Evolutionary conservation across 2,888 invertebrate species (phyloP), one percentile per base, ranked within the genome.

Genomic region (Drosophila stalkeri): DNA sequence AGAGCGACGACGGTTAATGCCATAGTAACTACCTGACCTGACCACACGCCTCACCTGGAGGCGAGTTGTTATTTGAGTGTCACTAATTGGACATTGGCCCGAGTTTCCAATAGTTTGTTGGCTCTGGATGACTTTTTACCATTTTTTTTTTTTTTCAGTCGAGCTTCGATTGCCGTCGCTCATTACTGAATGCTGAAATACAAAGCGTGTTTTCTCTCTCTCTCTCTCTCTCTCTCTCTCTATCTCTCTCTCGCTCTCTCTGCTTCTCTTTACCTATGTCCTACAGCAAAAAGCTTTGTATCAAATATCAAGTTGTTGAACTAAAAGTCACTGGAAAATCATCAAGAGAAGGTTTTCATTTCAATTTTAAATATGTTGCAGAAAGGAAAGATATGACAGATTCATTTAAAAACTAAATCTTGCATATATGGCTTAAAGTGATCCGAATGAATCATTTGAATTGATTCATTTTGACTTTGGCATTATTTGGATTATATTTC

Each of bases 81-180:
- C 87, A 83, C 84, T 85, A 85, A 85, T 85, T 85, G 90, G 84
- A 67, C 84, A 75, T 67, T 68, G 80, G 66, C 84, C 66, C 72
- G 68, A 86, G 75, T 90, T 90, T 64, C 72, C 71, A 80, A 85
- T 88, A 88, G 86, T 82, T 90, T 72, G 65, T 44, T 64, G 20
- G 20, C 46, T 47, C 41, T 11, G 41, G 43, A 31, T 23, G 44
- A 46, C 3, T 31, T 7, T 31, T n/a, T 6, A 16, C 3, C 7
- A 7, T 2, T 39, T 7, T 14, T 39, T 39, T 37, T 39, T 16
- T 39, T 39, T 14, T 1, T 16, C 14, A 8, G 16, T 6, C 18
- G 54, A 61, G 6, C 72, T 35, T 35, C 37, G 20, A 20, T 57
- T 51, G 31, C 74, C 41, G n/a, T 27, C 57, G 59, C 82, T 66